A percentile compares a stretch with the other conserved stretches of the same genome.
phyloP scores from a whole-genome alignment of 2,797 vertebrate species.

The Pantherophis vulpinus region DNA sequence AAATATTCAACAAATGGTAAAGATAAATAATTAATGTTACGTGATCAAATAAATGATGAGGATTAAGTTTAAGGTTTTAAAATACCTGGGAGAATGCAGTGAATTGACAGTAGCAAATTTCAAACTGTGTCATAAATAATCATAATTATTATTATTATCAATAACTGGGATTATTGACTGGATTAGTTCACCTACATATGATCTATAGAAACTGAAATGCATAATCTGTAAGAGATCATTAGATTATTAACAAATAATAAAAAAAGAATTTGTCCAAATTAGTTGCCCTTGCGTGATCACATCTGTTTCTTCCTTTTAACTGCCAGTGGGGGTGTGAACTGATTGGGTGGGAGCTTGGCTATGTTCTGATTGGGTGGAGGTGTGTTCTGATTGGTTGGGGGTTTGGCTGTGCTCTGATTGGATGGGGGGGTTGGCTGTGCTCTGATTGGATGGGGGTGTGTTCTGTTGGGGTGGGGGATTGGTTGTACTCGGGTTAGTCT shows the following conservation, averaged over 20 bases:
- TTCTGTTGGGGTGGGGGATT: too few relatives aligned
- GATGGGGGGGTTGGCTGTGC: too few relatives aligned
- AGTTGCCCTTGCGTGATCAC: background rate
- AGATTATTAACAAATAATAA: background rate
- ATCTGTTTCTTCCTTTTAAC: too few relatives aligned
- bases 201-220: background rate
- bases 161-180: background rate
- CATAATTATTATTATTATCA: background rate
- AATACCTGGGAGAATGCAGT: background rate
- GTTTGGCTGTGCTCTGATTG: too few relatives aligned
- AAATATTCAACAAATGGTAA: background rate
- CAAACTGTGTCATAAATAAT: background rate
- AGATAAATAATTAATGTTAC: background rate
- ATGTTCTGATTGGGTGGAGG: too few relatives aligned
- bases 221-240: background rate
- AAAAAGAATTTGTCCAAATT: background rate
- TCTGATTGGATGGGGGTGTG: too few relatives aligned
- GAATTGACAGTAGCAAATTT: background rate
- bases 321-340: too few relatives aligned
- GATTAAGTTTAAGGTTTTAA: background rate
- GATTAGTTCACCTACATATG: background rate
- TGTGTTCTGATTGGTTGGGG: too few relatives aligned
- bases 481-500: too few relatives aligned
- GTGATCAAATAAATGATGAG: background rate
- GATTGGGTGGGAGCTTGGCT: too few relatives aligned